phyloP scores from a whole-genome alignment of 2,797 vertebrate genomes.

The Sebastes steindachneri region DNA sequence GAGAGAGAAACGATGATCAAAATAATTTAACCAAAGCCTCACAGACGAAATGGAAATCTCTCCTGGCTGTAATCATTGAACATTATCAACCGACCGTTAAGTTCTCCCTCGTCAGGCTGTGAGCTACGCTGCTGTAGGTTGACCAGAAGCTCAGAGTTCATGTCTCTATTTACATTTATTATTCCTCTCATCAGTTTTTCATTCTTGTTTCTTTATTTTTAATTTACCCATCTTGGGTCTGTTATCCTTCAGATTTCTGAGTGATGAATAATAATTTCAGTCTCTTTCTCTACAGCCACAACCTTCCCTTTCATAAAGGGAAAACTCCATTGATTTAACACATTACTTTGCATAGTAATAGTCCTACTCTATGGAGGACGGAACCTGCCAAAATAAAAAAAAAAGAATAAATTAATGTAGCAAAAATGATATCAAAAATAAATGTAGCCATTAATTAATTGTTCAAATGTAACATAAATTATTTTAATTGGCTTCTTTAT shows the following conservation, averaged over 20 bases:
- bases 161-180: too few relatives aligned
- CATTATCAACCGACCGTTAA: slow-evolving; percentile 42
- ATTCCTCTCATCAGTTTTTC: too few relatives aligned
- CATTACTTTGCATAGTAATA: neutral
- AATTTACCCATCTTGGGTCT: too few relatives aligned
- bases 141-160: neutral
- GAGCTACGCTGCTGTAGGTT: neutral
- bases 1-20: neutral
- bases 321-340: neutral
- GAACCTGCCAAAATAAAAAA: too few relatives aligned
- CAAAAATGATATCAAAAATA: too few relatives aligned
- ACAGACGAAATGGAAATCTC: neutral
- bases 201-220: too few relatives aligned
- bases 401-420: too few relatives aligned
- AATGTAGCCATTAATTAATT: too few relatives aligned
- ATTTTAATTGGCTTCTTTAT: too few relatives aligned
- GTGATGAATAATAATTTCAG: neutral
- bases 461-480: too few relatives aligned
- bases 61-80: neutral
- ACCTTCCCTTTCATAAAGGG: neutral
- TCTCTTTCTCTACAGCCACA: neutral
- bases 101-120: neutral
- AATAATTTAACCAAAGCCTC: neutral
- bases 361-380: neutral
- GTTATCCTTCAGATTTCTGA: neutral